Conservation (phyloP, 2,113 vertebrate genomes). For the Recurvirostra avosetta region DNA sequence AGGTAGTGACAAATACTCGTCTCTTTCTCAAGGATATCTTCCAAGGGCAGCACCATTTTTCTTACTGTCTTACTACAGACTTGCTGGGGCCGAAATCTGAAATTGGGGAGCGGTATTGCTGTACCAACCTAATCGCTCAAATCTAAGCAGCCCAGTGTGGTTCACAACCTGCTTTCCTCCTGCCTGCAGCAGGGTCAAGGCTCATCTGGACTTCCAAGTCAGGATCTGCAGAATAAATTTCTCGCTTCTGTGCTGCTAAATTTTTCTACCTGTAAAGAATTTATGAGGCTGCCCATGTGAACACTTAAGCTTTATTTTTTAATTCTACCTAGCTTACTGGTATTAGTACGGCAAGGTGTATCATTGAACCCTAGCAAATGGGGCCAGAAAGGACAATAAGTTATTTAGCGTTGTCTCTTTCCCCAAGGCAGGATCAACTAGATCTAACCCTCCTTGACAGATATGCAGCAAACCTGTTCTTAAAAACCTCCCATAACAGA, state of each 20-base stretch:
- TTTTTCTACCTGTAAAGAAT: neutral
- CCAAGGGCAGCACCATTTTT: neutral
- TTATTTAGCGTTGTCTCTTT: constrained; percentile 1
- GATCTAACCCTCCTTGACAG: constrained; percentile 52
- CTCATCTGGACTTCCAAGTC: neutral
- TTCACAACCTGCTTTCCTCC: neutral
- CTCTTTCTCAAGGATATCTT: neutral
- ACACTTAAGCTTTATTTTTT: neutral
- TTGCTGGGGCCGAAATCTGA: neutral
- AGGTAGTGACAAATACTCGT: neutral
- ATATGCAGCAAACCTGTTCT: constrained; percentile 16
- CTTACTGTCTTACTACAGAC: neutral
- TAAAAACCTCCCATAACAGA: neutral
- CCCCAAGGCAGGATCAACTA: constrained; percentile 43
- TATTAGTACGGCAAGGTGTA: neutral
- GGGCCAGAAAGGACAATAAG: neutral
- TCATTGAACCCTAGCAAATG: neutral
- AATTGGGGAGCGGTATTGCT: neutral
- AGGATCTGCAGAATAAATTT: neutral
- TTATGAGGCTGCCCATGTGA: neutral
- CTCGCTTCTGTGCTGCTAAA: neutral
- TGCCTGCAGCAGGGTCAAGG: neutral
- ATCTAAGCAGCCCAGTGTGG: neutral
- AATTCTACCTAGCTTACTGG: neutral
- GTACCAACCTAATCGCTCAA: neutral